Percentiles rank a stretch among this genome's conserved stretches.
These are phyloP conservation scores for Ailuropoda melanoleuca DNA, from an alignment of 2,113 vertebrate species.

Conservation along the genomic window DNA sequence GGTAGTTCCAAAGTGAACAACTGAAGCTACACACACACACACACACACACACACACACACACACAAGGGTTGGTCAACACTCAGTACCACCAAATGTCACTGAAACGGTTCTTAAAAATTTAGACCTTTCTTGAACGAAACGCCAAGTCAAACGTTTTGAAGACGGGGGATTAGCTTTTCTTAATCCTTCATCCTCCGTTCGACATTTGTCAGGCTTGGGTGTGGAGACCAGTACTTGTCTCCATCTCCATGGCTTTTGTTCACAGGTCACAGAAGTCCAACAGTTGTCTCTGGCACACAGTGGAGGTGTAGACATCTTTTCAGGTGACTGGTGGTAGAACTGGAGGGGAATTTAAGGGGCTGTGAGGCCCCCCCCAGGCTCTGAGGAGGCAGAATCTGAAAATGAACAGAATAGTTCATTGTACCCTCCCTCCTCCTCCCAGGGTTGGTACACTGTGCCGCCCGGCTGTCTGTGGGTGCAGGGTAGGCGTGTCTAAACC, in stretches of 20 bases:
- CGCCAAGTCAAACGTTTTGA: neutral
- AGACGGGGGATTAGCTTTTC: neutral
- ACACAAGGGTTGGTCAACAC: neutral
- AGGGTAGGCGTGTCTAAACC: neutral
- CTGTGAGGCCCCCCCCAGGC: neutral
- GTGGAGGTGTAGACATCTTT: neutral
- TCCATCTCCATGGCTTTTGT: neutral
- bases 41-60: neutral
- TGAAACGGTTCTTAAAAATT: neutral
- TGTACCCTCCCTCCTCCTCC: neutral
- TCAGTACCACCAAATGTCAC: neutral
- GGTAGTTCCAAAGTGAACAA: neutral
- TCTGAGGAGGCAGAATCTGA: neutral
- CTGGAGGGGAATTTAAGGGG: neutral
- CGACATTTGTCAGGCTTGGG: neutral
- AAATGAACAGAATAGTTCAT: neutral
- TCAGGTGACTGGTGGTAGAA: neutral
- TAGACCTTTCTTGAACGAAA: slow-evolving; percentile 1
- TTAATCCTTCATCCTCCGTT: neutral
- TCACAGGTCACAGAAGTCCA: neutral
- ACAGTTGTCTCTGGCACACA: neutral
- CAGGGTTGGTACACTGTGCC: fast-evolving
- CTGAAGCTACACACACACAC: neutral
- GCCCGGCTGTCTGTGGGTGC: neutral
- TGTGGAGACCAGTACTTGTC: neutral